Base-by-base conservation (phyloP, 1,140 invertebrate species). In the Ceratitis capitata region DNA sequence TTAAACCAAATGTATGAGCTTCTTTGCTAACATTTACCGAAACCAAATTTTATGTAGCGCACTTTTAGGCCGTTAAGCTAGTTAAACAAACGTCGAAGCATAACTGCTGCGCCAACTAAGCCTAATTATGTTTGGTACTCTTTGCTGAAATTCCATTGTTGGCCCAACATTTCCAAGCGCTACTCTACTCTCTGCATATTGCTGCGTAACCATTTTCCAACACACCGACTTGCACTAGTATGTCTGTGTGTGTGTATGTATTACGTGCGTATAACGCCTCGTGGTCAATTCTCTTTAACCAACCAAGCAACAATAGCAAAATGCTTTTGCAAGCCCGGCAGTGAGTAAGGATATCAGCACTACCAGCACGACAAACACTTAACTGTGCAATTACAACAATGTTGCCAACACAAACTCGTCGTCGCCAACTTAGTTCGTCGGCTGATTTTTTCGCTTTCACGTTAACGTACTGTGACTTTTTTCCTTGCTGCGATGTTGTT, bases 381-480 rank as follows among this genome's bases (percentile, higher is more conserved):
- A n/a, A n/a, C n/a, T 23, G 39, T 45, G n/a, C 69, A 78, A 78
- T 26, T 45, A 45, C 69, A 78, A 45, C 35, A 78, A 78, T 45
- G 69, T 78, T 45, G 69, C 69, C 69, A 78, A n/a, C 69, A n/a
- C 69, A 45, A 78, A 78, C 69, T 78, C 69, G 42, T 78, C 69
- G 69, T 35, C 39, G 69, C 69, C 69, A 45, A n/a, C 1, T 35
- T n/a, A n/a, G n/a, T n/a, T n/a, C n/a, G n/a, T 78, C 69, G 69
- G 69, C 69, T 78, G 69, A 69, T 69, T 56, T 69, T 69, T 69
- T n/a, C n/a, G n/a, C n/a, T n/a, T n/a, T n/a, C n/a, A 69, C 32
- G 61, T 78, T 78, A 39, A 47, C 69, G 39, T 78, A n/a, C 32
- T 78, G 39, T 78, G 39, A 23, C 29, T n/a, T 83, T 85, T 83